Evolutionary conservation across 2,113 vertebrate genomes (phyloP).

Genomic region (Hydrochoerus hydrochaeris): DNA sequence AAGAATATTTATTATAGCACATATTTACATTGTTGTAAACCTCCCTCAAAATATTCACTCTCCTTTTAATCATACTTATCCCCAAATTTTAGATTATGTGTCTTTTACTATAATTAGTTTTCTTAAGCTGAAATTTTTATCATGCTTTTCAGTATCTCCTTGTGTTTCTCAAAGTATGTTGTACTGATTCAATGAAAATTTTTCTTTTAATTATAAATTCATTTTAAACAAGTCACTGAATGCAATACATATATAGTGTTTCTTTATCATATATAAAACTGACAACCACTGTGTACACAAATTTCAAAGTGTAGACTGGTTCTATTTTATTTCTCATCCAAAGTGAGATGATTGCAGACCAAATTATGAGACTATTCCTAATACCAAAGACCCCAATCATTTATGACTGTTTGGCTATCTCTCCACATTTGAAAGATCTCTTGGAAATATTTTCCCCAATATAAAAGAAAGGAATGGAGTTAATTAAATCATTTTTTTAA

Average conservation of each 20-base stretch:
- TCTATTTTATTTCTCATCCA: background rate
- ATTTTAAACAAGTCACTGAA: background rate
- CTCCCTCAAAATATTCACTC: background rate
- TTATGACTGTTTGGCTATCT: background rate
- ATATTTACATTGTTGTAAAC: background rate
- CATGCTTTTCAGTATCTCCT: background rate
- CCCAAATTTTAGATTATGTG: background rate
- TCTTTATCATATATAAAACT: background rate
- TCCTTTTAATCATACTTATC: background rate
- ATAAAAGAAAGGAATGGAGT: background rate
- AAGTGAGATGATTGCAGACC: background rate
- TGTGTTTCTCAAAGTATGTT: background rate
- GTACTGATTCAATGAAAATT: background rate
- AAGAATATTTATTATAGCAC: background rate
- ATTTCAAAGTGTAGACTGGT: background rate
- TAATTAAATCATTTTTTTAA: background rate
- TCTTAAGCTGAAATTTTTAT: background rate
- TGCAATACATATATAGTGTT: background rate
- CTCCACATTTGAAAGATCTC: background rate
- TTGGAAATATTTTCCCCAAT: background rate
- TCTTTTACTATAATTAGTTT: background rate
- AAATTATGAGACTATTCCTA: background rate
- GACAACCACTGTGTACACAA: background rate
- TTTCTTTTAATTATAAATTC: background rate
- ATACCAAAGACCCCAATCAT: background rate